Conservation (phyloP, 2,797 vertebrate genomes). For the Onychomys torridus region DNA sequence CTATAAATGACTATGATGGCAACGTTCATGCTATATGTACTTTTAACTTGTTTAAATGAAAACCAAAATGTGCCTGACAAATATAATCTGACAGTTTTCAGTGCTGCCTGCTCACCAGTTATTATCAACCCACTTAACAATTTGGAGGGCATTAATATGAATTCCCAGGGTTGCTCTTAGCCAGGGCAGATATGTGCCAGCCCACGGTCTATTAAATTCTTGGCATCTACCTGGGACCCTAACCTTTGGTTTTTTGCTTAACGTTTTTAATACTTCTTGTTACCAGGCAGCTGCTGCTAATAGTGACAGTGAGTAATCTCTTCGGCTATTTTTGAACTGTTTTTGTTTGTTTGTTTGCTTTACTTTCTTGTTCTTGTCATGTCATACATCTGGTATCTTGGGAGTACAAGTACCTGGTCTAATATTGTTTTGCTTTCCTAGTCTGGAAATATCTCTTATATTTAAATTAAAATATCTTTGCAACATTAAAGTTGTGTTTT, state of each 20-base stretch:
- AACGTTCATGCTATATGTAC: neutral
- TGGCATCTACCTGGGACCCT: neutral
- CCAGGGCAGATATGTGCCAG: neutral
- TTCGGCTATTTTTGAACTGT: neutral
- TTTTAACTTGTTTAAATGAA: neutral
- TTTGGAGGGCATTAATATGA: neutral
- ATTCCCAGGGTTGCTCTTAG: neutral
- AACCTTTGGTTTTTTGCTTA: neutral
- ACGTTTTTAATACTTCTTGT: neutral
- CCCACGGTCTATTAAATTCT: neutral
- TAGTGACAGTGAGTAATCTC: neutral
- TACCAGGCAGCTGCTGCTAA: neutral
- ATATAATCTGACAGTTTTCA: neutral
- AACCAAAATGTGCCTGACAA: neutral
- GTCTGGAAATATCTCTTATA: neutral
- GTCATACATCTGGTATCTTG: conserved; percentile 2
- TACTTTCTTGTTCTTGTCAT: neutral
- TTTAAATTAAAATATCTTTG: conserved; percentile 40
- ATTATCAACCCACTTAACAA: neutral
- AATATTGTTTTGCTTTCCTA: neutral
- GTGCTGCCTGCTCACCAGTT: neutral
- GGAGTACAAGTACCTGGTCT: neutral
- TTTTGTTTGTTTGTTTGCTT: neutral
- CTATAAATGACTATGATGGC: neutral
- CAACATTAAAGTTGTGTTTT: neutral